A percentile compares a stretch with the other conserved stretches of the same genome.
Conservation (phyloP, 2,888 invertebrate species). For the Hemithea aestivaria region DNA sequence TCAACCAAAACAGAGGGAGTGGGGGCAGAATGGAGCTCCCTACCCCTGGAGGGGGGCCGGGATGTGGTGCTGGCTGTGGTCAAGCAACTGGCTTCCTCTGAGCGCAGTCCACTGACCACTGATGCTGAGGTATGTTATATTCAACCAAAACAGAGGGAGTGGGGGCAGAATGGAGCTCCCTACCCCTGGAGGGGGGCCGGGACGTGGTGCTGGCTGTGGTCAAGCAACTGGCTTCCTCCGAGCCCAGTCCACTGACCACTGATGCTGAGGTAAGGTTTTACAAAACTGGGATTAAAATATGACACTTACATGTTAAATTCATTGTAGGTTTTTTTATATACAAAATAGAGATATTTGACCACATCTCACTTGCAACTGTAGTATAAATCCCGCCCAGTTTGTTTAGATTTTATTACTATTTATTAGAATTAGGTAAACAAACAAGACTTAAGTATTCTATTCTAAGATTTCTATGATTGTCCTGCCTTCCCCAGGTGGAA, state of each 20-base stretch:
- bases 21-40: too few species aligned
- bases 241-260: slow-evolving; percentile 89
- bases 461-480: not conserved
- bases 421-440: too few species aligned
- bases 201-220: slow-evolving; percentile 91
- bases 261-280: slow-evolving; percentile 90
- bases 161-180: slow-evolving; percentile 88
- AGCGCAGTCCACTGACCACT: slow-evolving; percentile 89
- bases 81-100: slow-evolving; percentile 89
- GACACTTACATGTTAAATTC: too few species aligned
- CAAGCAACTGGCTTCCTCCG: slow-evolving; percentile 89
- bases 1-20: too few species aligned
- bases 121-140: slow-evolving; percentile 85
- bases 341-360: too few species aligned
- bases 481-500: slow-evolving; percentile 81
- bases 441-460: too few species aligned
- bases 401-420: too few species aligned
- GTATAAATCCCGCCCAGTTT: too few species aligned
- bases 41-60: slow-evolving; percentile 84
- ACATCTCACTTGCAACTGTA: too few species aligned
- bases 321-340: too few species aligned
- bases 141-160: slow-evolving; percentile 79
- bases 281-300: too few species aligned
- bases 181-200: slow-evolving; percentile 86
- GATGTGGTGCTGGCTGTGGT: slow-evolving; percentile 89